Percentiles rank a stretch among this genome's conserved stretches.
phyloP scores from a whole-genome alignment of 2,888 invertebrate genomes.

The Drosophila meridionalis region DNA sequence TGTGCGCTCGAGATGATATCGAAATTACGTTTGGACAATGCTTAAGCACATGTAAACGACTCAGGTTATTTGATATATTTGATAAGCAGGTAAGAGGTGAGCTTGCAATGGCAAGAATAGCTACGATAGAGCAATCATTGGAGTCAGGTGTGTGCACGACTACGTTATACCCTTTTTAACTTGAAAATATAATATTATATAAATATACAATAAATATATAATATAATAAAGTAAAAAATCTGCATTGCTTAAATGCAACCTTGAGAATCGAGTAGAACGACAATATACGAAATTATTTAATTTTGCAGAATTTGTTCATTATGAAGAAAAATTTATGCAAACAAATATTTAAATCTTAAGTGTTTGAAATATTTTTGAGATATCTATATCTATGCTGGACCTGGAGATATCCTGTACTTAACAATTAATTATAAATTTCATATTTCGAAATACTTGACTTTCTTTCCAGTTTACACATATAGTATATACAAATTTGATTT shows the following conservation, averaged over 20 bases:
- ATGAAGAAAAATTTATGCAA: not conserved
- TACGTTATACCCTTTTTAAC: not conserved
- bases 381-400: not conserved
- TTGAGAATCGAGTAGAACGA: not conserved
- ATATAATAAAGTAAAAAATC: no score
- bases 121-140: not conserved
- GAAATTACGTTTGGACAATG: conserved; percentile 1
- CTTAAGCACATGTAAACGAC: not conserved
- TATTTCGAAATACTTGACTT: no score
- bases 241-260: not conserved
- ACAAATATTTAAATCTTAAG: not conserved
- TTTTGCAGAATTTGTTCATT: not conserved
- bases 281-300: not conserved
- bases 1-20: conserved; percentile 8
- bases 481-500: not conserved
- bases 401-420: not conserved
- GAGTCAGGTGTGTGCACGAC: not conserved
- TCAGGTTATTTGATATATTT: conserved; percentile 9
- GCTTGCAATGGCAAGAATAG: not conserved
- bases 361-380: no score
- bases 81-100: conserved; percentile 1
- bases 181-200: no score
- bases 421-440: no score
- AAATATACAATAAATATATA: no score
- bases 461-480: no score